Percentiles rank a stretch among this genome's conserved stretches.
Conservation (phyloP, 2,113 vertebrate species). For the Laticauda laticaudata region DNA sequence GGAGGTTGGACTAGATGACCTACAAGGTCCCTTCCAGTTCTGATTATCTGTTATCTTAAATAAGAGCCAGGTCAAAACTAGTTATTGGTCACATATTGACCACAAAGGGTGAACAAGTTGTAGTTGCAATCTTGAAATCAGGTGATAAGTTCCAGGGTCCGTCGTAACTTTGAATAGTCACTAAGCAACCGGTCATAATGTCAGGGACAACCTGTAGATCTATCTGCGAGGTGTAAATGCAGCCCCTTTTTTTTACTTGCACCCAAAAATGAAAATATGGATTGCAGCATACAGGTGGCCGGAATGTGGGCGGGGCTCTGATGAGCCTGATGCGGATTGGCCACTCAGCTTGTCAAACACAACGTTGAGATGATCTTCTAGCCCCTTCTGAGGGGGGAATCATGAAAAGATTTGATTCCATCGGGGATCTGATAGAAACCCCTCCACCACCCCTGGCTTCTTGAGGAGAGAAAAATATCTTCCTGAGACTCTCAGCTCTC, state of each 20-base stretch:
- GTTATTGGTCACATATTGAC: background rate
- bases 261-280: background rate
- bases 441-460: background rate
- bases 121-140: background rate
- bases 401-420: background rate
- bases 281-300: background rate
- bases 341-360: background rate
- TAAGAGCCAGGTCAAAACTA: background rate
- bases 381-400: background rate
- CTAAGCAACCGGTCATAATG: background rate
- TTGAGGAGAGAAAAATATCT: background rate
- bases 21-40: too few relatives aligned
- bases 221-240: background rate
- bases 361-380: background rate
- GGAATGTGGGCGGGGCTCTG: too few relatives aligned
- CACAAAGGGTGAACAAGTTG: background rate
- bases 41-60: background rate
- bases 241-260: background rate
- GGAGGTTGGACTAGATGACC: too few relatives aligned
- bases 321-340: background rate
- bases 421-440: background rate
- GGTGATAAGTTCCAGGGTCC: background rate
- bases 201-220: background rate
- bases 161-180: background rate
- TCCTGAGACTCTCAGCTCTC: background rate